Evolutionary conservation across 2,113 vertebrate species (phyloP), one percentile per base, ranked within the genome.

Genomic region (Xerus inauris): DNA sequence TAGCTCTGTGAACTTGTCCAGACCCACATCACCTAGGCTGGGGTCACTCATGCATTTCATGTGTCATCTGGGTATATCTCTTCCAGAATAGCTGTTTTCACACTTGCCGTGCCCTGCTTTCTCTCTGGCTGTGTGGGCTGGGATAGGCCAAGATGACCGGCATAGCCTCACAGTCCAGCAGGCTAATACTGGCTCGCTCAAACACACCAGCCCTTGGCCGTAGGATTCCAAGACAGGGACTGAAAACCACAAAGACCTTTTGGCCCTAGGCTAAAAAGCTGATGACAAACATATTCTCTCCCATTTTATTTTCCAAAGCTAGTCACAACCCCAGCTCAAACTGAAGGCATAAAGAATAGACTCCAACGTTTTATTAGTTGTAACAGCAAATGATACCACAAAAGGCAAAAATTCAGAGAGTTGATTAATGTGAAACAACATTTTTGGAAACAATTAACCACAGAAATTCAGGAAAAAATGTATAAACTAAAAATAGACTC

Each of bases 81-180:
- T 35, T 38, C 30, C 47, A 69, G 7, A 42, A 20, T 22, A 24
- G 1, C 24, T 81, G 59, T 47, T 51, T 54, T 38, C 7, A 1
- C 42, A n/a, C 8, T 5, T n/a, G 8, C 40, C n/a, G 24, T 0
- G 5, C 1, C 3, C 24, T 26, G 4, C 12, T 82, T 2, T 42
- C 11, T 80, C 75, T n/a, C 20, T 40, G 8, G 7, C 3, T 22
- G 7, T 49, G 9, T 32, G 13, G n/a, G 5, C 8, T 32, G n/a
- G 3, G 14, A 35, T 47, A 40, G 0, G 12, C 4, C 3, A 22
- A 76, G 8, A 26, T n/a, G 47, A 40, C 3, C 69, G 14, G 14
- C 7, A 35, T 45, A 17, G 8, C 6, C 14, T 51, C 13, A 49
- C 14, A 76, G 82, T 20, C 17, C 12, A 80, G 20, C 24, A 77